phyloP scores from a whole-genome alignment of 1,140 invertebrate genomes.

The Diorhabda elongata region DNA sequence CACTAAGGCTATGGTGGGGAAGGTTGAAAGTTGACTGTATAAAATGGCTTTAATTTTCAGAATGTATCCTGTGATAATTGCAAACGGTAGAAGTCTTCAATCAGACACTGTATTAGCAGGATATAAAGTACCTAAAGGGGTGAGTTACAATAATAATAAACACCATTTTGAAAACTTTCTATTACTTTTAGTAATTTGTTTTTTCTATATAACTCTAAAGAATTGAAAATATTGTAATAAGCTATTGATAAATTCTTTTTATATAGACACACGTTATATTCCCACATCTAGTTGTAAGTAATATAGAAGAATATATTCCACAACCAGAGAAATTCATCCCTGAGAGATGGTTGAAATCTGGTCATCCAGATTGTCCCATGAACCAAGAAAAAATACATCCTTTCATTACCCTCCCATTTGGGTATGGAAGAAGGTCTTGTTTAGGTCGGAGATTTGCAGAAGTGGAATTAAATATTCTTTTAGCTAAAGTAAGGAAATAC shows the following conservation, averaged over 20 bases:
- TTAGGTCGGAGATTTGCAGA: slow-evolving; percentile 77
- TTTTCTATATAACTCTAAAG: no score
- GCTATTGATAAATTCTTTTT: slow-evolving; percentile 4
- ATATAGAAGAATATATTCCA: slow-evolving; percentile 67
- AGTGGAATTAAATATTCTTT: slow-evolving; percentile 68
- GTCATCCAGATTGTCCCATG: slow-evolving; percentile 28
- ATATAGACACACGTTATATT: slow-evolving; percentile 75
- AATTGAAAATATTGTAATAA: not conserved
- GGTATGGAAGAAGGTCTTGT: slow-evolving; percentile 78
- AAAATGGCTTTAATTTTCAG: slow-evolving; percentile 46
- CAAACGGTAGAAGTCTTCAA: slow-evolving; percentile 76
- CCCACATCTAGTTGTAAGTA: slow-evolving; percentile 75
- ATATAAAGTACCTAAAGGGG: slow-evolving; percentile 83
- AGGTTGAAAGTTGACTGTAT: not conserved
- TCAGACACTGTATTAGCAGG: slow-evolving; percentile 74
- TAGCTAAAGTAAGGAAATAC: slow-evolving; percentile 54
- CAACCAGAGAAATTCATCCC: slow-evolving; percentile 64
- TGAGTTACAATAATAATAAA: slow-evolving; percentile 48
- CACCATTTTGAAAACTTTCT: no score
- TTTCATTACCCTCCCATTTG: slow-evolving; percentile 76
- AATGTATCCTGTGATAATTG: slow-evolving; percentile 83
- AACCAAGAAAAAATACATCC: slow-evolving; percentile 56
- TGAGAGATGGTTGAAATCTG: slow-evolving; percentile 67
- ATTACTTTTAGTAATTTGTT: no score
- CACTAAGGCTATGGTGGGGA: no score